Percentiles rank a stretch among this genome's conserved stretches.
phyloP scores from a whole-genome alignment of 2,888 invertebrate genomes.

The Diarsia rubi region DNA sequence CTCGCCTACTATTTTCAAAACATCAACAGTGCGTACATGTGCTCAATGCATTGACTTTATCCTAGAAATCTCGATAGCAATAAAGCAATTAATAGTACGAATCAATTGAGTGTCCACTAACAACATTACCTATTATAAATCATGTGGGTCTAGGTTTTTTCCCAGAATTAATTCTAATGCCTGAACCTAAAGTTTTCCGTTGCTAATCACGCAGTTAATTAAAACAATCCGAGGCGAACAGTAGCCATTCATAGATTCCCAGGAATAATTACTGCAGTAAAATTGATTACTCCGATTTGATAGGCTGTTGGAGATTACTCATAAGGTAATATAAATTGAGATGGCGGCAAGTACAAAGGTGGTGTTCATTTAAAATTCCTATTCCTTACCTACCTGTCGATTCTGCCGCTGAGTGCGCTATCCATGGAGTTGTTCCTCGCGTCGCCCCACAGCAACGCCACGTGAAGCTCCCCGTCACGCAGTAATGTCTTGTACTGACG shows the following conservation, averaged over 20 bases:
- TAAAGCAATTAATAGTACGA: conserved; percentile 68
- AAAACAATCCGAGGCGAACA: conserved; percentile 80
- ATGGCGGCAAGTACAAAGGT: conserved; percentile 47
- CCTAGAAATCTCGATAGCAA: conserved; percentile 57
- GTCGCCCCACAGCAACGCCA: conserved; percentile 94
- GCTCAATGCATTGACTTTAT: conserved; percentile 40
- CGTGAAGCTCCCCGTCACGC: conserved; percentile 95
- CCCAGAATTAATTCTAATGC: conserved; percentile 73
- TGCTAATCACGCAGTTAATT: conserved; percentile 85
- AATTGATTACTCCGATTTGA: conserved; percentile 65
- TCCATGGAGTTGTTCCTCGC: conserved; percentile 92
- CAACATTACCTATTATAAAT: conserved; percentile 63
- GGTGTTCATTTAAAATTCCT: conserved; percentile 68
- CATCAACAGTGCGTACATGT: conserved; percentile 13
- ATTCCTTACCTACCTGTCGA: conserved; percentile 90
- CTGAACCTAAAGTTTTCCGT: conserved; percentile 80
- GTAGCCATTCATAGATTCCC: conserved; percentile 70
- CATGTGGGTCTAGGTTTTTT: conserved; percentile 71
- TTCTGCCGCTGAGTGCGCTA: conserved; percentile 93
- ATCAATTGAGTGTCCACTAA: conserved; percentile 70
- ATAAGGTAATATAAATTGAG: conserved; percentile 46
- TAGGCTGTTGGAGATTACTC: conserved; percentile 59
- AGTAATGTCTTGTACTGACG: conserved; percentile 95
- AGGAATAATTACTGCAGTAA: conserved; percentile 64
- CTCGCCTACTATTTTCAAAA: conserved; percentile 29